Conservation (phyloP, 2,888 invertebrate species). For the Carterocephalus palaemon region DNA sequence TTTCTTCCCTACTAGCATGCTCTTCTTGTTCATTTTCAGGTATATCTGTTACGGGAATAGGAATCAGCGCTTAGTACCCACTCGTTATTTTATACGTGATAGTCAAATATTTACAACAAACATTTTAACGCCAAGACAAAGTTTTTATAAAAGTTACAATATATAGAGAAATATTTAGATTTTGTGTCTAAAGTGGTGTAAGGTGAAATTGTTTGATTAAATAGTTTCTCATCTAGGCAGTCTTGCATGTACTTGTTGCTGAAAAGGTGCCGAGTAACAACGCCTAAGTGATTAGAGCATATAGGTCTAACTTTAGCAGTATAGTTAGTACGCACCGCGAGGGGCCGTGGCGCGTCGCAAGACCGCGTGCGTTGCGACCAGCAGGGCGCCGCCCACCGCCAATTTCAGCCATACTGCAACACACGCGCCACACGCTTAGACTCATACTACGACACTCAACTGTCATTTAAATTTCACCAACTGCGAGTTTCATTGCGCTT, state of each 20-base stretch:
- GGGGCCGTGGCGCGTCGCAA: constrained; percentile 83
- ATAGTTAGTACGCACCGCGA: constrained; percentile 81
- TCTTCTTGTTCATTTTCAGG: constrained; percentile 46
- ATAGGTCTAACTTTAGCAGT: constrained; percentile 4
- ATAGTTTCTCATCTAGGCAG: too few species aligned
- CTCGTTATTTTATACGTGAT: constrained; percentile 4
- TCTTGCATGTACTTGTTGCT: too few species aligned
- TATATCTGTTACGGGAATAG: constrained; percentile 51
- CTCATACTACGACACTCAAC: constrained; percentile 16
- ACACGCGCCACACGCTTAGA: constrained; percentile 59
- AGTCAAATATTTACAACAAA: constrained; percentile 7
- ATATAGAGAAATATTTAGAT: too few species aligned
- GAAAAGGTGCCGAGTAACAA: constrained; percentile 2
- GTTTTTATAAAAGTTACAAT: not conserved
- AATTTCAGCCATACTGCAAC: constrained; percentile 93
- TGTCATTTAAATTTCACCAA: not conserved
- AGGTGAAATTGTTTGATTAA: too few species aligned
- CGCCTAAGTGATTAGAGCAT: not conserved
- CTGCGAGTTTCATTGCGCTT: too few species aligned
- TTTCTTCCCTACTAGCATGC: constrained; percentile 50
- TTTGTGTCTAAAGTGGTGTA: too few species aligned
- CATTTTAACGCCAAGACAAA: not conserved
- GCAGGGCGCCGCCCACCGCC: constrained; percentile 90
- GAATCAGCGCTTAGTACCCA: constrained; percentile 27
- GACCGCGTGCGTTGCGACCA: constrained; percentile 91